These are phyloP conservation scores for Acrocephalus scirpaceus DNA, from an alignment of 2,797 vertebrate species.

Conservation along the genomic window DNA sequence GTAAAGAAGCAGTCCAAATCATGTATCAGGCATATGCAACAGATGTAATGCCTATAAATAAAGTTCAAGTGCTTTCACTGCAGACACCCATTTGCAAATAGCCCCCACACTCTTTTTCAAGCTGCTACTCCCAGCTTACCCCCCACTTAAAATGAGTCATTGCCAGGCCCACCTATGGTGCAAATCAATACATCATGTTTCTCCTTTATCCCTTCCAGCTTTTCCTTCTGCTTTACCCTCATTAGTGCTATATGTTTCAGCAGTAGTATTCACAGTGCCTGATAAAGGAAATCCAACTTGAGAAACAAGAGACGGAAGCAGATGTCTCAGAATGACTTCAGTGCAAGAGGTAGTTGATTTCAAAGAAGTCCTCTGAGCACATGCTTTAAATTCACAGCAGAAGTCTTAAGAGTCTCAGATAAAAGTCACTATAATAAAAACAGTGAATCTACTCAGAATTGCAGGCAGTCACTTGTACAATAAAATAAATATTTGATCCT, in stretches of 20 bases:
- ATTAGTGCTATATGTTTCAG: neutral
- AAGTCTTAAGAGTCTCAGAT: neutral
- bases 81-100: conserved; percentile 4
- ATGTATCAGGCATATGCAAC: neutral
- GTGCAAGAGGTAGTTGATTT: neutral
- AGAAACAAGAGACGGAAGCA: neutral
- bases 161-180: neutral
- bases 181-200: neutral
- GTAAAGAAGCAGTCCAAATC: neutral
- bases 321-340: neutral
- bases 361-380: neutral
- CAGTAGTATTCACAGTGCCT: neutral
- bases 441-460: neutral
- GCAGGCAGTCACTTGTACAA: neutral
- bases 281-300: neutral
- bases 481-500: neutral
- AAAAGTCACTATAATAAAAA: neutral
- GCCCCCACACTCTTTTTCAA: conserved; percentile 18
- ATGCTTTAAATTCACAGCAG: neutral
- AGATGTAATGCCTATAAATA: conserved; percentile 55
- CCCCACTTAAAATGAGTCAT: neutral
- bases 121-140: conserved; percentile 15
- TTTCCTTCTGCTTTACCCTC: neutral
- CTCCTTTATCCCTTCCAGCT: neutral
- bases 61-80: neutral